Base-by-base conservation (phyloP, 2,113 vertebrate species). In the Arothron firmamentum region DNA sequence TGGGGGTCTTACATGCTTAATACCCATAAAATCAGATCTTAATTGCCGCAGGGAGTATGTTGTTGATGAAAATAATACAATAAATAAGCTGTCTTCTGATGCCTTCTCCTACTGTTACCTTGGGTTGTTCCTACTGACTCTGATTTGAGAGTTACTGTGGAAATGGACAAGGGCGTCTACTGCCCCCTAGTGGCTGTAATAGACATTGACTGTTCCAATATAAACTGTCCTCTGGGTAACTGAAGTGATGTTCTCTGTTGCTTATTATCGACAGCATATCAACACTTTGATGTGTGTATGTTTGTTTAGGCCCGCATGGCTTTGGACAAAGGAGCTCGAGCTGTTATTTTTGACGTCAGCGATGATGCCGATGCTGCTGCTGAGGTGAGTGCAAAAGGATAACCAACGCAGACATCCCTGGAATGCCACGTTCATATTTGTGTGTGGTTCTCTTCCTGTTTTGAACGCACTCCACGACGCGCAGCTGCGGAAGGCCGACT, bases 291-390 rank as follows among this genome's bases (percentile, higher is more conserved):
- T 11, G 19, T 13, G 18, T 21, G 19, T 50, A 1, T 15, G 21
- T 11, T 45, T 18, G 20, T 58, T 71, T 88, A 99, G 97, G 96
- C 96, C 60, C 93, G 91, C 55, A 92, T 98, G 91, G 96, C 96
- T 0, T 88, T 96, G 56, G 91, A 97, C 52, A 93, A 96, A 72
- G 97, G 97, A 69, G 96, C 97, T 61, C 93, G 91, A 14, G 97
- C 97, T 0, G 93, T 98, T 56, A 97, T 99, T 76, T 99, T 99
- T 49, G 97, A 98, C 74, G 92, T 99, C 76, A 95, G 92, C 0
- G 94, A 99, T 52, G 91, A 98, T 52, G 87, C 91, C 58, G 88
- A 83, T 0, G 96, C 96, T 67, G 94, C 91, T 23, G 86, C 89
- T 52, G 94, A 98, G 93, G 96, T 99, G 89, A 89, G 77, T 62